Evolutionary conservation across 2,888 invertebrate genomes (phyloP).

Genomic region (Torymus tubicola): DNA sequence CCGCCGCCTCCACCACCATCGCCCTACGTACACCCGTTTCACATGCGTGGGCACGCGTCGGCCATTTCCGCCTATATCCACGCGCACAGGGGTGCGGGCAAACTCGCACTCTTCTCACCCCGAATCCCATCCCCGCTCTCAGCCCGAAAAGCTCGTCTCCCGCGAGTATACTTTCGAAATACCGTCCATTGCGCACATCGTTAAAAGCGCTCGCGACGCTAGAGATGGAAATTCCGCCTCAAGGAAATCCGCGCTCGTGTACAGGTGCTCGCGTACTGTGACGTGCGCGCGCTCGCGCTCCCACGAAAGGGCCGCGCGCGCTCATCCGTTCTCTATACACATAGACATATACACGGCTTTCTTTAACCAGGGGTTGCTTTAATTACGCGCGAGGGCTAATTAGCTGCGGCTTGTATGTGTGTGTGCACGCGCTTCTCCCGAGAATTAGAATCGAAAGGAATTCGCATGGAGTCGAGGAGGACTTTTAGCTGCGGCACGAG

Average conservation of each 20-base stretch:
- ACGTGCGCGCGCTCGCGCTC: conserved; percentile 68
- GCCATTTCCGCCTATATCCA: background rate
- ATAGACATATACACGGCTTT: conserved; percentile 44
- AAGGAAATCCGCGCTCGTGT: background rate
- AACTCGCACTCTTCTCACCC: background rate
- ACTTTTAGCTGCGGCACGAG: no score
- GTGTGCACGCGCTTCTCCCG: background rate
- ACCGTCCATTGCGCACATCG: conserved; percentile 10
- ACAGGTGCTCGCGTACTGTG: conserved; percentile 66
- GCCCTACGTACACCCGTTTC: conserved; percentile 3
- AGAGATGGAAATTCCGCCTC: conserved; percentile 17
- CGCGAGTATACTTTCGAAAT: no score
- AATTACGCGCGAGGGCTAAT: conserved; percentile 56
- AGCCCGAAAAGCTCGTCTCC: background rate
- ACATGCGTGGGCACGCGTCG: conserved; percentile 32
- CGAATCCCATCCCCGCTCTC: no score
- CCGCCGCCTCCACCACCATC: background rate
- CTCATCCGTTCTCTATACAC: conserved; percentile 62
- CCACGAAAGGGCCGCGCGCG: conserved; percentile 32
- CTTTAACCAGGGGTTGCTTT: conserved; percentile 4
- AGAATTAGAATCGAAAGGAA: conserved; percentile 60
- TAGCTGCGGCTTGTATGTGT: background rate
- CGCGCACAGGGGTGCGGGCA: background rate
- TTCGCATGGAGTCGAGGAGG: conserved; percentile 29
- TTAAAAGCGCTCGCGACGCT: conserved; percentile 26